These are phyloP conservation scores for Drosophila infuscata DNA, from an alignment of 2,888 invertebrate genomes.

Conservation along the genomic window DNA sequence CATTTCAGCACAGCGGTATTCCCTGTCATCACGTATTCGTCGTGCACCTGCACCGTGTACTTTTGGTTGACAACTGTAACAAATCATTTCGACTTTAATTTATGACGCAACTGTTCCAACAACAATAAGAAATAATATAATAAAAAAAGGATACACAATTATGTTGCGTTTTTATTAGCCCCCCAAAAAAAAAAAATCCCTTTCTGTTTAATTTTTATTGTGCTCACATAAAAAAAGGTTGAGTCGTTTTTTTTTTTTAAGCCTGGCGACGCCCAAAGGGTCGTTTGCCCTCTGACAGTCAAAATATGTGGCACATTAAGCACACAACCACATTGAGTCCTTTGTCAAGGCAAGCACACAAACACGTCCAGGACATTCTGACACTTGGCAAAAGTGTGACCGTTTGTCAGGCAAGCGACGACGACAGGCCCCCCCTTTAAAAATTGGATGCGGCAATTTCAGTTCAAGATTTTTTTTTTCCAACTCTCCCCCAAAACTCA, in stretches of 20 bases:
- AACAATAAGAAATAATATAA: not conserved
- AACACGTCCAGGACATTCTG: conserved; percentile 59
- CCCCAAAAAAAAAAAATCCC: conserved; percentile 5
- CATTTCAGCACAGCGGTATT: conserved; percentile 96
- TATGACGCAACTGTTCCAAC: conserved; percentile 22
- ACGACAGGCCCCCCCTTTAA: conserved; percentile 36
- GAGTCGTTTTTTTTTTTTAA: conserved; percentile 10
- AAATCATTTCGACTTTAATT: conserved; percentile 24
- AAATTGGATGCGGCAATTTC: conserved; percentile 71
- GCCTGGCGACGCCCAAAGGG: conserved; percentile 6
- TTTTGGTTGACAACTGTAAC: conserved; percentile 92
- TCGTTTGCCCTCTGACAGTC: conserved; percentile 39
- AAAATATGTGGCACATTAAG: conserved; percentile 70
- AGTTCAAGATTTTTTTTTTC: conserved; percentile 56
- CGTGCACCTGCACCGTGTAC: conserved; percentile 95
- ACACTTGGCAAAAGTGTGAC: conserved; percentile 70
- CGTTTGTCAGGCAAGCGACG: conserved; percentile 60
- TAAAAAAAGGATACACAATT: conserved; percentile 48
- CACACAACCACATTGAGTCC: conserved; percentile 17
- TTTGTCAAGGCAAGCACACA: conserved; percentile 19
- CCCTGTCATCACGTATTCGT: conserved; percentile 95
- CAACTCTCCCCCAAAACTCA: conserved; percentile 17
- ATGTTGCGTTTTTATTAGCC: conserved; percentile 62
- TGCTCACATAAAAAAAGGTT: conserved; percentile 47
- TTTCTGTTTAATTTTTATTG: conserved; percentile 52